Conservation (phyloP, 2,797 vertebrate species). For the Centropyge bicolor region DNA sequence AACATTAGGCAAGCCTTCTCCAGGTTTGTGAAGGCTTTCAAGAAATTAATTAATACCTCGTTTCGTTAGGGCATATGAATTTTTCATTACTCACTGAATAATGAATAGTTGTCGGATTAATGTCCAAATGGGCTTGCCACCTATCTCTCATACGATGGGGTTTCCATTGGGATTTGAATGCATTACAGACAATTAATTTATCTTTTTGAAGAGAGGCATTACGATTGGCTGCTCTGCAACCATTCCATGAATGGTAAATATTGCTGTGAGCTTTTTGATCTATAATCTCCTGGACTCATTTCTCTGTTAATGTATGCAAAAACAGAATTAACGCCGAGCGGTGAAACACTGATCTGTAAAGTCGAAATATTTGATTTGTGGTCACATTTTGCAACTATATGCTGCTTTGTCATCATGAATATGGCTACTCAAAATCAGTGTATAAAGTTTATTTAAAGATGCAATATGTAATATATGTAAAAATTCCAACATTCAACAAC, state of each 20-base stretch:
- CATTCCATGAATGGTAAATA: slow-evolving; percentile 73
- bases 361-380: slow-evolving; percentile 43
- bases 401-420: slow-evolving; percentile 23
- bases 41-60: slow-evolving; percentile 84
- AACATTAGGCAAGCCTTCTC: slow-evolving; percentile 79
- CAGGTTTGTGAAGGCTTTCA: slow-evolving; percentile 78
- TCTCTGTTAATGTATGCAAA: slow-evolving; percentile 56
- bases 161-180: slow-evolving; percentile 78
- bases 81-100: slow-evolving; percentile 85
- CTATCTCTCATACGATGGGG: slow-evolving; percentile 79
- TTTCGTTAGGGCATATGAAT: slow-evolving; percentile 85
- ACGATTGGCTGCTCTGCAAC: slow-evolving; percentile 72
- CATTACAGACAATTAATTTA: slow-evolving; percentile 81
- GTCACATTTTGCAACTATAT: slow-evolving; percentile 23
- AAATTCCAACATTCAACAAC: too few relatives aligned
- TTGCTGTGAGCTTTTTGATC: slow-evolving; percentile 70
- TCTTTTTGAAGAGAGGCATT: slow-evolving; percentile 77
- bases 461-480: too few relatives aligned
- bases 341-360: slow-evolving; percentile 52
- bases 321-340: slow-evolving; percentile 42
- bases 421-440: neutral
- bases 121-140: slow-evolving; percentile 82
- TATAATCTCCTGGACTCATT: slow-evolving; percentile 58
- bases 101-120: slow-evolving; percentile 86
- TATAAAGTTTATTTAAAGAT: slow-evolving; percentile 7